Evolutionary conservation across 2,888 invertebrate species (phyloP).

Genomic region (Micropterix aruncella): DNA sequence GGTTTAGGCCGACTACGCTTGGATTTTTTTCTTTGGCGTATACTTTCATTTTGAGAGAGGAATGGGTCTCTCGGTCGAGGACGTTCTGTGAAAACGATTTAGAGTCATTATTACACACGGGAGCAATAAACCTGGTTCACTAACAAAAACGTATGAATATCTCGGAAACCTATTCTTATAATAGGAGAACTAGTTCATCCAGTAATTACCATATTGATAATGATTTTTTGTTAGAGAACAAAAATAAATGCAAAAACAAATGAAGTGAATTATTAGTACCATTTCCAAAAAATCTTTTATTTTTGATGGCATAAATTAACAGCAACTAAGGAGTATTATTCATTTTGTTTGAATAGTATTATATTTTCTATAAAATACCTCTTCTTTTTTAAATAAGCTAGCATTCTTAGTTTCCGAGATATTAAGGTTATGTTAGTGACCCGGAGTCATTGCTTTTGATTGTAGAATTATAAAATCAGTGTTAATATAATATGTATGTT

Average conservation of each 20-base stretch:
- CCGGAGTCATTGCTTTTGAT: too few relatives aligned
- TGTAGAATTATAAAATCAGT: neutral
- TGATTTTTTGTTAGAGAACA: too few relatives aligned
- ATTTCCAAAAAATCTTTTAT: neutral
- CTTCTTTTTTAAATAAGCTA: neutral
- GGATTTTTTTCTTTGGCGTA: constrained; percentile 64
- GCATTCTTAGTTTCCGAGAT: too few relatives aligned
- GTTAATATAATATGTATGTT: neutral
- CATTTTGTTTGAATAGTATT: too few relatives aligned
- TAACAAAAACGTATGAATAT: too few relatives aligned
- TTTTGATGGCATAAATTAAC: neutral
- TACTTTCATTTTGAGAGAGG: constrained; percentile 59
- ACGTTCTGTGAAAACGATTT: constrained; percentile 36
- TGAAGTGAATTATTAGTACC: neutral
- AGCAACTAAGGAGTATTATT: neutral
- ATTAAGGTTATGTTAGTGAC: too few relatives aligned
- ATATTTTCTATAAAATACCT: neutral
- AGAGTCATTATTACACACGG: too few relatives aligned
- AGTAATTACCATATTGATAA: too few relatives aligned
- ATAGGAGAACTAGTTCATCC: too few relatives aligned
- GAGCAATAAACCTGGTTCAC: too few relatives aligned
- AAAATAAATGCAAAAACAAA: too few relatives aligned
- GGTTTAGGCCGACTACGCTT: constrained; percentile 44
- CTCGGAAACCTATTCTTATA: too few relatives aligned
- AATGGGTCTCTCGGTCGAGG: constrained; percentile 65